These are phyloP conservation scores for Acleris emargana DNA, from an alignment of 2,888 invertebrate genomes.

Conservation along the genomic window DNA sequence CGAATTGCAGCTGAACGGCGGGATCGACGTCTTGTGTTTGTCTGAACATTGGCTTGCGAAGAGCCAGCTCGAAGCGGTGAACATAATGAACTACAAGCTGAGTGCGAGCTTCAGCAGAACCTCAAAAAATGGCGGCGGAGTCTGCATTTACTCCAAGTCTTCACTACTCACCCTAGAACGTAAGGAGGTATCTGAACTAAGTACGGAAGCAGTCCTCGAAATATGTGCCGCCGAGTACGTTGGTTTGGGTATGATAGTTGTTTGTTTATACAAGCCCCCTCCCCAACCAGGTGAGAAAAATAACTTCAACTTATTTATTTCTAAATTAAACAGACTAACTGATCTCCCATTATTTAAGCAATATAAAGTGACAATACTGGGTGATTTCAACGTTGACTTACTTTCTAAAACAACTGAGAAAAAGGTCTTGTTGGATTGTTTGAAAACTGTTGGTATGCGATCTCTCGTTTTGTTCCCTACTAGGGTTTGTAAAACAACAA, in stretches of 20 bases:
- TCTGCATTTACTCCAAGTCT: conserved; percentile 25
- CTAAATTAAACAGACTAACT: not conserved
- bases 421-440: too few relatives aligned
- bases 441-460: too few relatives aligned
- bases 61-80: too few relatives aligned
- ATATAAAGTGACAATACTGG: not conserved
- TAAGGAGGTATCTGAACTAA: not conserved
- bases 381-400: not conserved
- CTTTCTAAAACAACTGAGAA: too few relatives aligned
- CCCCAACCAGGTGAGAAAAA: not conserved
- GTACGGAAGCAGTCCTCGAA: not conserved
- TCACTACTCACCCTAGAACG: conserved; percentile 17
- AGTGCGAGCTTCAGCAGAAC: too few relatives aligned
- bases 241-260: conserved; percentile 14
- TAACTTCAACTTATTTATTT: not conserved
- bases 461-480: too few relatives aligned
- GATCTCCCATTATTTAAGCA: not conserved
- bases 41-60: not conserved
- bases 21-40: not conserved
- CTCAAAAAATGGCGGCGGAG: too few relatives aligned
- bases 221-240: conserved; percentile 8
- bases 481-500: too few relatives aligned
- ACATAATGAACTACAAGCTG: too few relatives aligned
- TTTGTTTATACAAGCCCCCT: conserved; percentile 1
- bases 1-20: not conserved